These are phyloP conservation scores for Tetraodon nigroviridis DNA, from an alignment of 2,113 vertebrate genomes.

Conservation along the genomic window DNA sequence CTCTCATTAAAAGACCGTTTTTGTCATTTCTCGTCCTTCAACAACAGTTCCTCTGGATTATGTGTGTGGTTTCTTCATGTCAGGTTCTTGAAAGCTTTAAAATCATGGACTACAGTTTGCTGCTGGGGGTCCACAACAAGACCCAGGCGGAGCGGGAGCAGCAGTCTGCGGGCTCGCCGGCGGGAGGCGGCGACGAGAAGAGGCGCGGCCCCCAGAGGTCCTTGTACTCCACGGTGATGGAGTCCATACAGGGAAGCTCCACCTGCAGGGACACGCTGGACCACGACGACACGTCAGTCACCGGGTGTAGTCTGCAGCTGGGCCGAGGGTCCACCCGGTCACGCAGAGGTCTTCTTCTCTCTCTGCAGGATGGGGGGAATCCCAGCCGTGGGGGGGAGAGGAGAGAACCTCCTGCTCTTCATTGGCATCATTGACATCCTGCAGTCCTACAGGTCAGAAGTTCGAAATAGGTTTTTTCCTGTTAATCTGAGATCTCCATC, in stretches of 20 bases:
- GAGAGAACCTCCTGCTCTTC: slow-evolving; percentile 89
- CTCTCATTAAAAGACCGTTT: too few relatives aligned
- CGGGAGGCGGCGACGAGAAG: slow-evolving; percentile 81
- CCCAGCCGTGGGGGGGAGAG: slow-evolving; percentile 86
- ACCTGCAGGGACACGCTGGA: slow-evolving; percentile 86
- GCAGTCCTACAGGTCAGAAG: slow-evolving; percentile 90
- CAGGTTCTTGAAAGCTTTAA: slow-evolving; percentile 99
- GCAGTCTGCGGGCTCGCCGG: slow-evolving; percentile 80
- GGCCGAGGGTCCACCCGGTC: too few relatives aligned
- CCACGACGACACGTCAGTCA: slow-evolving; percentile 86
- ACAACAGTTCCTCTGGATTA: not conserved
- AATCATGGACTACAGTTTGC: slow-evolving; percentile 99
- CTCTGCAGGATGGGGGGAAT: slow-evolving; percentile 92
- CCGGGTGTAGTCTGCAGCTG: not conserved
- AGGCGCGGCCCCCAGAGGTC: slow-evolving; percentile 86
- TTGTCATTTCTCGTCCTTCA: too few relatives aligned
- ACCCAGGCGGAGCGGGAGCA: slow-evolving; percentile 85
- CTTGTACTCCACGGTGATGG: slow-evolving; percentile 95
- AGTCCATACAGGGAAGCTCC: slow-evolving; percentile 94
- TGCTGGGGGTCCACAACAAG: slow-evolving; percentile 92
- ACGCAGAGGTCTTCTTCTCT: slow-evolving; percentile 10
- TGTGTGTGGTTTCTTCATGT: slow-evolving; percentile 1
- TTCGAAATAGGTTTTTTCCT: too few relatives aligned
- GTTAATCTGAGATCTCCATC: too few relatives aligned
- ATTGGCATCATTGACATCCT: slow-evolving; percentile 97